Percentiles rank a stretch among this genome's conserved stretches.
Evolutionary conservation across 2,888 invertebrate genomes (phyloP).

Genomic region (Parochlus steinenii): DNA sequence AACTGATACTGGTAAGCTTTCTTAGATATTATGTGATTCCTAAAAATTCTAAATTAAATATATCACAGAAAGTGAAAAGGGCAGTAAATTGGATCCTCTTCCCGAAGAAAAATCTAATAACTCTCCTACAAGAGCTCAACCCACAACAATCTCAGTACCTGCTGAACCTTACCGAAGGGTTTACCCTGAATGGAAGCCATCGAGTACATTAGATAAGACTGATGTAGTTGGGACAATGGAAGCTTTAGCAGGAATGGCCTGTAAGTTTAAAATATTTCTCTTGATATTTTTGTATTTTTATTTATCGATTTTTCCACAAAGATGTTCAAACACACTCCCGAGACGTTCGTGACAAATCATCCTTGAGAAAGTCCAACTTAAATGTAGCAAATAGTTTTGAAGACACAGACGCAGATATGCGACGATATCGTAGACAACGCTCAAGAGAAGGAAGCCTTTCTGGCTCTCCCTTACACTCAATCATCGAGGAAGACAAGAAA

Average conservation of each 20-base stretch:
- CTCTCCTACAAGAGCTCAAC: background rate
- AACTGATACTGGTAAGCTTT: slow-evolving; percentile 56
- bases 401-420: slow-evolving; percentile 47
- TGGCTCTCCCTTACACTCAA: slow-evolving; percentile 34
- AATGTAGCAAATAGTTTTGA: slow-evolving; percentile 45
- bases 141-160: slow-evolving; percentile 13
- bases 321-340: background rate
- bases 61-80: slow-evolving; percentile 56
- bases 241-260: slow-evolving; percentile 56
- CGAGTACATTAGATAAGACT: slow-evolving; percentile 57
- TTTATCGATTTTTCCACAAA: background rate
- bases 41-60: background rate
- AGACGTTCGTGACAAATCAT: slow-evolving; percentile 57
- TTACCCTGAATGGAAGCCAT: slow-evolving; percentile 67
- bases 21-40: background rate
- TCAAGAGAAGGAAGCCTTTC: slow-evolving; percentile 33
- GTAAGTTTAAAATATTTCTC: slow-evolving; percentile 1
- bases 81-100: slow-evolving; percentile 53
- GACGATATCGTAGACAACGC: slow-evolving; percentile 39
- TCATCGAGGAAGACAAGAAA: slow-evolving; percentile 40
- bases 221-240: slow-evolving; percentile 75
- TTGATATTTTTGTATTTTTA: background rate
- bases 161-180: slow-evolving; percentile 40
- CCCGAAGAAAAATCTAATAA: slow-evolving; percentile 45
- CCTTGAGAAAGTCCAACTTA: slow-evolving; percentile 55